phyloP scores from a whole-genome alignment of 2,888 invertebrate species.

The Ornithoptera alexandrae region DNA sequence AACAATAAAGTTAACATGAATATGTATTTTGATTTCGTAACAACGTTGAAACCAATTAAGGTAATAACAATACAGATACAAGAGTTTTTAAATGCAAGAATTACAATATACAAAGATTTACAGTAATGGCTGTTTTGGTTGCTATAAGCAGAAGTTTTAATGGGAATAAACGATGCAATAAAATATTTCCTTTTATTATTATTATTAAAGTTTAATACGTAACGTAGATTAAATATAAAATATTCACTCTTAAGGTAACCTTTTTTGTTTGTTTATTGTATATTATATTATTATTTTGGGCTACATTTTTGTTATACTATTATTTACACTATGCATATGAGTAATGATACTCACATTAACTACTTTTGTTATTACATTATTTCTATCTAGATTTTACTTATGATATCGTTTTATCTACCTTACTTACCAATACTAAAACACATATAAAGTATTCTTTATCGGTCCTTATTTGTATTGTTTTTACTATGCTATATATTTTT shows the following conservation, averaged over 20 bases:
- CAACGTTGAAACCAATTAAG: conserved; percentile 16
- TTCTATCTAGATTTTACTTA: too few relatives aligned
- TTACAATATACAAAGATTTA: conserved; percentile 14
- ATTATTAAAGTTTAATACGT: background rate
- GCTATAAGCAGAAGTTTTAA: background rate
- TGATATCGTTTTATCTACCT: too few relatives aligned
- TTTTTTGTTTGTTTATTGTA: too few relatives aligned
- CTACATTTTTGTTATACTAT: too few relatives aligned
- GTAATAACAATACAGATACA: conserved; percentile 19
- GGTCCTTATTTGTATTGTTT: too few relatives aligned
- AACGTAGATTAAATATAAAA: background rate
- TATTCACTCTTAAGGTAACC: background rate
- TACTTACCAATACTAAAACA: too few relatives aligned
- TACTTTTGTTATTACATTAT: too few relatives aligned
- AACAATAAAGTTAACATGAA: conserved; percentile 9
- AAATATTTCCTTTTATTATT: background rate
- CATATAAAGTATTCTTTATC: too few relatives aligned
- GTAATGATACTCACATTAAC: too few relatives aligned
- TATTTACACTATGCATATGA: too few relatives aligned
- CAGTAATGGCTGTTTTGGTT: conserved; percentile 13
- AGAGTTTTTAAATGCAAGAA: conserved; percentile 14
- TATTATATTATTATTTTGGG: too few relatives aligned
- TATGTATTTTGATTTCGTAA: conserved; percentile 13
- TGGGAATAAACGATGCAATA: conserved; percentile 1
- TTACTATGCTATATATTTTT: too few relatives aligned